phyloP scores from a whole-genome alignment of 1,140 invertebrate genomes.

The Heterodera schachtii region DNA sequence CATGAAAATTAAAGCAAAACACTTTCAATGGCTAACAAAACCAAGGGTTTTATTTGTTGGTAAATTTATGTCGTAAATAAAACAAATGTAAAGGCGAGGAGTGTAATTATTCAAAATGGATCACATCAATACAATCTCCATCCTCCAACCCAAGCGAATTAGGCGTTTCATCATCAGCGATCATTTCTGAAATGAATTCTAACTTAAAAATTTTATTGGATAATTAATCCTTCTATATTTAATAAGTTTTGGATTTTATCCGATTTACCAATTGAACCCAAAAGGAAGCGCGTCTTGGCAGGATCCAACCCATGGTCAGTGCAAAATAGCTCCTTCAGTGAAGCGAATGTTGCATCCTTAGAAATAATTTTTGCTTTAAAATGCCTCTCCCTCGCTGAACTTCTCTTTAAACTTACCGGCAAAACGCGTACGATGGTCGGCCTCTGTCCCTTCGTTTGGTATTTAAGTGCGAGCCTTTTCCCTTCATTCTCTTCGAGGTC shows the following conservation, averaged over 20 bases:
- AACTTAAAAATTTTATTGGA: no score
- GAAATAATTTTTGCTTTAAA: constrained; percentile 1
- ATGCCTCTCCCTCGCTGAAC: no score
- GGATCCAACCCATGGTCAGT: constrained; percentile 25
- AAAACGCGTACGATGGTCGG: constrained; percentile 25
- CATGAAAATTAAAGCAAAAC: no score
- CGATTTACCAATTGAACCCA: constrained; percentile 23
- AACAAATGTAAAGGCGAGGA: no score
- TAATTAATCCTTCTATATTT: no score
- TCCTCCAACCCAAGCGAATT: constrained; percentile 28
- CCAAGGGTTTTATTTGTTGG: no score
- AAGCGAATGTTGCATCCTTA: constrained; percentile 22
- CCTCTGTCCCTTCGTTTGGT: constrained; percentile 26
- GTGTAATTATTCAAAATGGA: constrained; percentile 5
- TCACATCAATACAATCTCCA: constrained; percentile 41
- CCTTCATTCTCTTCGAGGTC: constrained; percentile 15
- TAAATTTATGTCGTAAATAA: no score
- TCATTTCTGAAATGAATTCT: constrained; percentile 9
- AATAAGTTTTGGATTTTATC: no score
- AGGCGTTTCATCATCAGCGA: constrained; percentile 36
- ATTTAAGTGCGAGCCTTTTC: constrained; percentile 30
- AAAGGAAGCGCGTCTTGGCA: constrained; percentile 26
- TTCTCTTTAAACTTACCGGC: constrained; percentile 21
- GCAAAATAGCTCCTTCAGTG: constrained; percentile 32
- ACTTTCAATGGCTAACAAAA: no score